Conservation (phyloP, 2,797 vertebrate species). For the Prunella strophiata region DNA sequence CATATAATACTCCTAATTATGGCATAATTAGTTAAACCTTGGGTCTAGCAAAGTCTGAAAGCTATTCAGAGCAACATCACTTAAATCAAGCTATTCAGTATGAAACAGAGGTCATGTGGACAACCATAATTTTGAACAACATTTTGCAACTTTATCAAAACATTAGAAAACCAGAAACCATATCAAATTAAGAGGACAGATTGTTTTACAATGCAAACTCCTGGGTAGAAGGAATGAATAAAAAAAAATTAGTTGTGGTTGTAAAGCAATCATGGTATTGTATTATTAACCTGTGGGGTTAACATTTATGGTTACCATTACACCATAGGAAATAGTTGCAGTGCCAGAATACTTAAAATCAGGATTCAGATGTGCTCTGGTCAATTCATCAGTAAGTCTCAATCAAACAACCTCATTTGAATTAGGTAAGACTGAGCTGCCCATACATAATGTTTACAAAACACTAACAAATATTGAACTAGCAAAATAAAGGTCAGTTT, state of each 20-base stretch:
- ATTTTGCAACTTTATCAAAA: not conserved
- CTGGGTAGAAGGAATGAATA: not conserved
- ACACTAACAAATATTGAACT: not conserved
- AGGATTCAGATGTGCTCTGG: not conserved
- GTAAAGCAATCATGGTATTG: not conserved
- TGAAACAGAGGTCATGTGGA: not conserved
- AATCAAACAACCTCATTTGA: not conserved
- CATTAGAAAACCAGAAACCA: not conserved
- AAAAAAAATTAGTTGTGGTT: not conserved
- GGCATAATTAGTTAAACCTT: not conserved
- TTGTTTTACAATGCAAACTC: not conserved
- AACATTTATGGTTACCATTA: slow-evolving; percentile 17
- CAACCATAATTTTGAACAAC: not conserved
- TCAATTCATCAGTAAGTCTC: not conserved
- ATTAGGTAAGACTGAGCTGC: not conserved
- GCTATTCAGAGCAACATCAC: not conserved
- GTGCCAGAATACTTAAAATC: slow-evolving; percentile 5
- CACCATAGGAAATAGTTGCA: not conserved
- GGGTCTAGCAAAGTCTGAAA: not conserved
- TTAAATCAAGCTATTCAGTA: not conserved
- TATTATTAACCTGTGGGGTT: not conserved
- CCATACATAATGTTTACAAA: not conserved
- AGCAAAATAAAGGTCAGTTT: not conserved
- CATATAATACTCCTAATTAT: not conserved
- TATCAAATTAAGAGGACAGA: slow-evolving; percentile 1